phyloP scores from a whole-genome alignment of 1,140 invertebrate species.

The Drosophila asahinai region DNA sequence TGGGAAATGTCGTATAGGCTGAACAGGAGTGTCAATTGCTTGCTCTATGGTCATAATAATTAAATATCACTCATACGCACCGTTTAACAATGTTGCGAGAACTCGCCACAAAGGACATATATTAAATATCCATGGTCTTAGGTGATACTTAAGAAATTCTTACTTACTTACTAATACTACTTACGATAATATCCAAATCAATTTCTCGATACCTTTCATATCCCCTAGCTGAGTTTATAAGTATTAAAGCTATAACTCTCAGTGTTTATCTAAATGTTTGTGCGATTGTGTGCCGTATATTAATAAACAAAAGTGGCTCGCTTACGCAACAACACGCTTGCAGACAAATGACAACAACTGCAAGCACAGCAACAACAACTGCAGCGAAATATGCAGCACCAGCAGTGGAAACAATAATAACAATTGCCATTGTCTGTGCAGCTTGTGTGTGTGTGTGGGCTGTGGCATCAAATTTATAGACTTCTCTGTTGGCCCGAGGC shows the following conservation, averaged over 20 bases:
- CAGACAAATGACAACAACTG: constrained; percentile 59
- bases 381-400: constrained; percentile 25
- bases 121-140: neutral
- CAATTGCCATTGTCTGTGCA: constrained; percentile 70
- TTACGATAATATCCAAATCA: no score
- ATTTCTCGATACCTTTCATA: neutral
- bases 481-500: constrained; percentile 41
- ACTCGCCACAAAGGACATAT: neutral
- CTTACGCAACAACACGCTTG: constrained; percentile 63
- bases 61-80: constrained; percentile 79
- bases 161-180: no score
- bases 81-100: constrained; percentile 38
- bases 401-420: constrained; percentile 43
- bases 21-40: neutral
- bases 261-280: constrained; percentile 18
- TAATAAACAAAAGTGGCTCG: constrained; percentile 60
- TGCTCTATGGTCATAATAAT: constrained; percentile 58
- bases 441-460: neutral
- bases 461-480: constrained; percentile 75
- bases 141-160: neutral
- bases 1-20: neutral
- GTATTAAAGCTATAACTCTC: neutral
- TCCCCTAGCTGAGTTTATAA: neutral
- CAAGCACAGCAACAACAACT: constrained; percentile 23
- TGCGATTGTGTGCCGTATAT: constrained; percentile 12